Conservation (phyloP, 1,140 invertebrate species). For the Alviniconcha marisindica region DNA sequence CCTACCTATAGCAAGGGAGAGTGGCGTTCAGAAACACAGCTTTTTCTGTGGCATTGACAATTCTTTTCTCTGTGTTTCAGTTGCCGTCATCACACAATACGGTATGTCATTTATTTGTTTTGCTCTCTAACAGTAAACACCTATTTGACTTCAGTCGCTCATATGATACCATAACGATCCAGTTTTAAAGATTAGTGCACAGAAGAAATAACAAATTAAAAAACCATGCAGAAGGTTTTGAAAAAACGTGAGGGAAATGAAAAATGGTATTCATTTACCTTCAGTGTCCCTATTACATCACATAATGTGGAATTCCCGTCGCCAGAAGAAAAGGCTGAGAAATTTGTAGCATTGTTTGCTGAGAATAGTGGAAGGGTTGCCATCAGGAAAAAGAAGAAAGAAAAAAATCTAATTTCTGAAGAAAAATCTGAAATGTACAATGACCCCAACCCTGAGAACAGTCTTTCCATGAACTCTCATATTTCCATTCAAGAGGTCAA, state of each 20-base stretch:
- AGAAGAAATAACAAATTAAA: background rate
- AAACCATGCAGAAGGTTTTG: background rate
- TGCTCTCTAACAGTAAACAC: too few relatives aligned
- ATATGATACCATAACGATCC: too few relatives aligned
- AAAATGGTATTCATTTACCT: constrained; percentile 2
- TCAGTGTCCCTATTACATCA: background rate
- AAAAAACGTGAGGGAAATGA: background rate
- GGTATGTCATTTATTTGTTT: too few relatives aligned
- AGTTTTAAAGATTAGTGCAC: too few relatives aligned
- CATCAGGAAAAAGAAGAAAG: background rate
- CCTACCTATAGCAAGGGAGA: too few relatives aligned
- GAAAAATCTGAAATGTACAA: constrained; percentile 2
- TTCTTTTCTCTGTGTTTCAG: too few relatives aligned
- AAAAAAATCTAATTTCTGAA: background rate
- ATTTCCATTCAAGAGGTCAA: background rate
- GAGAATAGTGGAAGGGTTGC: too few relatives aligned
- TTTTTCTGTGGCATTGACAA: too few relatives aligned
- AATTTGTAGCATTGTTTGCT: background rate
- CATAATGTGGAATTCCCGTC: background rate
- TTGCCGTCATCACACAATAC: too few relatives aligned
- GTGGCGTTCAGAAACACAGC: too few relatives aligned
- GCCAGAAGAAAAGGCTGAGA: background rate
- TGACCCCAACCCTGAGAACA: background rate
- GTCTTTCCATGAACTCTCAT: background rate
- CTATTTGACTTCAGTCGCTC: too few relatives aligned